These are phyloP conservation scores for Microdon myrmicae DNA, from an alignment of 2,888 invertebrate species.

Conservation along the genomic window DNA sequence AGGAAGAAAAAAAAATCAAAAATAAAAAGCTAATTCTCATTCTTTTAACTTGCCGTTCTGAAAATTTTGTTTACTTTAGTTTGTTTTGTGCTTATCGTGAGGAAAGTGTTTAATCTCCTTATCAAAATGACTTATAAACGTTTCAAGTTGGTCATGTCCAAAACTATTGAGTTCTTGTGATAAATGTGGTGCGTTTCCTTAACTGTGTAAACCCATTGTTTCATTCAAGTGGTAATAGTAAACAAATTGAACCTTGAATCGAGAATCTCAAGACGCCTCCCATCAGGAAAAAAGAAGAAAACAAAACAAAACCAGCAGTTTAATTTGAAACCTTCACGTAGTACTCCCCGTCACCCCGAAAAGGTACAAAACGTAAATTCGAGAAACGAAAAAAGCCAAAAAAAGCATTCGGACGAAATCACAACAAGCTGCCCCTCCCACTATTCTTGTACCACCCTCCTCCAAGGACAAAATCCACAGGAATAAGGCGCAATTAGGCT, in stretches of 20 bases:
- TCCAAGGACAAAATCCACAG: too few species aligned
- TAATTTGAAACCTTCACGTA: neutral
- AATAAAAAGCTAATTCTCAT: too few species aligned
- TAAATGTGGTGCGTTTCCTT: conserved; percentile 5
- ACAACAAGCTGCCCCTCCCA: too few species aligned
- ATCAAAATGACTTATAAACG: conserved; percentile 33
- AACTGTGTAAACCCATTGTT: neutral
- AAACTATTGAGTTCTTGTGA: conserved; percentile 33
- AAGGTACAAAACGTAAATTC: neutral
- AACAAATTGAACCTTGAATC: neutral
- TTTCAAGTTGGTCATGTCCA: conserved; percentile 21
- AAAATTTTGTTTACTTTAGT: neutral
- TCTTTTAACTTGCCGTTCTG: too few species aligned
- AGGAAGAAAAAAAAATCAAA: too few species aligned
- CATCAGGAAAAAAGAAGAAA: neutral
- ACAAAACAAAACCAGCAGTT: neutral
- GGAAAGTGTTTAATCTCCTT: conserved; percentile 9
- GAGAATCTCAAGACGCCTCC: neutral
- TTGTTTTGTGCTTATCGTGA: conserved; percentile 6
- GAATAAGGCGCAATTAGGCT: conserved; percentile 1
- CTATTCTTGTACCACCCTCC: too few species aligned
- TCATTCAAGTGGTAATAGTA: neutral
- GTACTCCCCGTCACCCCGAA: conserved; percentile 2
- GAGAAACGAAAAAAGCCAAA: neutral
- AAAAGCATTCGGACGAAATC: neutral